These are phyloP conservation scores for Spinibarbus caldwelli DNA, from an alignment of 2,797 vertebrate species.

Conservation along the genomic window DNA sequence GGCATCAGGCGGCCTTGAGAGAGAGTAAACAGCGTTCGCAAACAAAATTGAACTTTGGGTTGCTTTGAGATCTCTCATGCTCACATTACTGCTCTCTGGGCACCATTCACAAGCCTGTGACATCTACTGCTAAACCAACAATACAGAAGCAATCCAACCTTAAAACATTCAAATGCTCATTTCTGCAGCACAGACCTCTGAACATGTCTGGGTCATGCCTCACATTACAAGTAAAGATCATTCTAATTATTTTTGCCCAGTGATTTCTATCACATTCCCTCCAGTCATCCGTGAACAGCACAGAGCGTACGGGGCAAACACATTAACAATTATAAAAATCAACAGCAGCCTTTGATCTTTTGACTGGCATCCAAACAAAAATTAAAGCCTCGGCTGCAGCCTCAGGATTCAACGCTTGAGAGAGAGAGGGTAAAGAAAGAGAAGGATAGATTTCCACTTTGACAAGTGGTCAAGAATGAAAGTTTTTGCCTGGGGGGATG, in stretches of 20 bases:
- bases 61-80: neutral
- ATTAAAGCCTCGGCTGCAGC: constrained; percentile 28
- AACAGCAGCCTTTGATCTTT: constrained; percentile 51
- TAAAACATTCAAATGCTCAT: neutral
- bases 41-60: constrained; percentile 12
- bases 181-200: constrained; percentile 14
- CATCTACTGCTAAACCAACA: neutral
- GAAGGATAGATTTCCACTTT: constrained; percentile 37
- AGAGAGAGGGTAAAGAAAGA: constrained; percentile 11
- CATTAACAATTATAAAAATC: constrained; percentile 50
- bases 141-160: neutral
- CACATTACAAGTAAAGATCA: constrained; percentile 49
- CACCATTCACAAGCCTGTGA: neutral
- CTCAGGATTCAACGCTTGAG: constrained; percentile 18
- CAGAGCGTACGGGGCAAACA: constrained; percentile 33
- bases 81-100: neutral
- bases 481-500: constrained; percentile 21
- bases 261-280: constrained; percentile 47
- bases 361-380: constrained; percentile 50
- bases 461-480: constrained; percentile 48
- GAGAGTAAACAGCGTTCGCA: constrained; percentile 24
- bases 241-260: constrained; percentile 50
- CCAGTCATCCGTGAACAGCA: constrained; percentile 52
- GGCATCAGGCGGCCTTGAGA: neutral
- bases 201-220: constrained; percentile 35